phyloP scores from a whole-genome alignment of 2,797 vertebrate species.

The Anguilla megastoma region DNA sequence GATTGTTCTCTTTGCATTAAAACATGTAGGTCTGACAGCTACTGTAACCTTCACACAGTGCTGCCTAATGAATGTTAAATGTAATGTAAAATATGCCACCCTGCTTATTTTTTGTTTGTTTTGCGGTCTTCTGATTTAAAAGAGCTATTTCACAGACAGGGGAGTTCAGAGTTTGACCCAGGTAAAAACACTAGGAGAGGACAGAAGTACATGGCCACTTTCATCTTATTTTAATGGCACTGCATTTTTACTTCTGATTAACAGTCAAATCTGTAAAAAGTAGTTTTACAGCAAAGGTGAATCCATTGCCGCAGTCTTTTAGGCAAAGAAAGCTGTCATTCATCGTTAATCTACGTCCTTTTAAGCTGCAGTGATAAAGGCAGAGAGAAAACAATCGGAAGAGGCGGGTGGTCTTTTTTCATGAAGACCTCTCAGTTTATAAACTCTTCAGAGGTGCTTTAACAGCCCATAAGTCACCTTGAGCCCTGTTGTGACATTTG shows the following conservation, averaged over 20 bases:
- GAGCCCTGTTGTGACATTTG: not conserved
- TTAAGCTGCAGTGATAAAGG: not conserved
- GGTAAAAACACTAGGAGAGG: not conserved
- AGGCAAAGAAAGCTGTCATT: not conserved
- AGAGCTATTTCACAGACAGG: not conserved
- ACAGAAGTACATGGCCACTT: not conserved
- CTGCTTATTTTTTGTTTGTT: too few relatives aligned
- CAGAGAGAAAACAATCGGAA: not conserved
- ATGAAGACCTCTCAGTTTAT: not conserved
- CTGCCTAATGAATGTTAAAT: not conserved
- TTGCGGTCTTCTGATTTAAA: not conserved
- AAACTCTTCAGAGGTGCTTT: constrained; percentile 15
- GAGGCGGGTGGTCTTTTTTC: constrained; percentile 20
- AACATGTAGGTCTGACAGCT: not conserved
- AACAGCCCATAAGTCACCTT: not conserved
- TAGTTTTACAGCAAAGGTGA: not conserved
- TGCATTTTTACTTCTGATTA: not conserved
- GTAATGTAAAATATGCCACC: not conserved
- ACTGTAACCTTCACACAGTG: not conserved
- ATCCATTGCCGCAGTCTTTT: not conserved
- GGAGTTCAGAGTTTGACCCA: not conserved
- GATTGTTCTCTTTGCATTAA: not conserved
- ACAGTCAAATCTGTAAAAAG: not conserved
- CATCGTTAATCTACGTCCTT: not conserved
- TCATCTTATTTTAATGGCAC: not conserved